Percentiles rank a stretch among this genome's conserved stretches.
phyloP scores from a whole-genome alignment of 2,888 invertebrate species.

The Polydesmus complanatus region DNA sequence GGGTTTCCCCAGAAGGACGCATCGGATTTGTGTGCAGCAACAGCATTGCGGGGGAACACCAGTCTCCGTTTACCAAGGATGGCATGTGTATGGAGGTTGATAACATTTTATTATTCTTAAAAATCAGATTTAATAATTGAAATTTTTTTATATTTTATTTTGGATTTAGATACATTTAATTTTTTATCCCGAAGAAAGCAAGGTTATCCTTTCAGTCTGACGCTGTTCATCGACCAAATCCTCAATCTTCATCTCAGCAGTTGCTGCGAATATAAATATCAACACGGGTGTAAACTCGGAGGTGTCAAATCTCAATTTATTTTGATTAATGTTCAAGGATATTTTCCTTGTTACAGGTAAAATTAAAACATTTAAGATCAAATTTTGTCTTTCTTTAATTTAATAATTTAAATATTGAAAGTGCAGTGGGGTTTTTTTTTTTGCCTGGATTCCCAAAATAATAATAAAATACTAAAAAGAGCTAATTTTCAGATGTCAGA shows the following conservation, averaged over 20 bases:
- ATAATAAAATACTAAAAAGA: no score
- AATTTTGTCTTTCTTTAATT: no score
- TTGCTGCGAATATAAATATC: conserved; percentile 36
- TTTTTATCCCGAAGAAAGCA: conserved; percentile 33
- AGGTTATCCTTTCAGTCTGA: conserved; percentile 34
- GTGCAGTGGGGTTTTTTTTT: no score
- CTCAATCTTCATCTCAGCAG: conserved; percentile 33
- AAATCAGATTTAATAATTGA: not conserved
- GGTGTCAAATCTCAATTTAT: conserved; percentile 34
- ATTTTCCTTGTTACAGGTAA: conserved; percentile 30
- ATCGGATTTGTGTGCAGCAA: conserved; percentile 19
- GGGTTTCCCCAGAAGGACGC: not conserved
- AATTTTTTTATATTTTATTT: not conserved
- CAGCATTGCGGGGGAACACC: conserved; percentile 21
- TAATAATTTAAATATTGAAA: no score
- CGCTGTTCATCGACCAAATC: conserved; percentile 33
- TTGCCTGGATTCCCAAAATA: no score
- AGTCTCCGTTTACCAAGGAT: conserved; percentile 20
- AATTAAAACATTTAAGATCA: no score
- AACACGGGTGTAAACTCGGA: conserved; percentile 30
- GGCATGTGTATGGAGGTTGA: conserved; percentile 19
- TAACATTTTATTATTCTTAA: conserved; percentile 1
- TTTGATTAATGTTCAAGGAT: conserved; percentile 29
- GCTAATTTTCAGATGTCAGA: not conserved
- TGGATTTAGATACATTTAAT: conserved; percentile 29